phyloP scores from a whole-genome alignment of 1,140 invertebrate genomes.

The Plodia interpunctella region DNA sequence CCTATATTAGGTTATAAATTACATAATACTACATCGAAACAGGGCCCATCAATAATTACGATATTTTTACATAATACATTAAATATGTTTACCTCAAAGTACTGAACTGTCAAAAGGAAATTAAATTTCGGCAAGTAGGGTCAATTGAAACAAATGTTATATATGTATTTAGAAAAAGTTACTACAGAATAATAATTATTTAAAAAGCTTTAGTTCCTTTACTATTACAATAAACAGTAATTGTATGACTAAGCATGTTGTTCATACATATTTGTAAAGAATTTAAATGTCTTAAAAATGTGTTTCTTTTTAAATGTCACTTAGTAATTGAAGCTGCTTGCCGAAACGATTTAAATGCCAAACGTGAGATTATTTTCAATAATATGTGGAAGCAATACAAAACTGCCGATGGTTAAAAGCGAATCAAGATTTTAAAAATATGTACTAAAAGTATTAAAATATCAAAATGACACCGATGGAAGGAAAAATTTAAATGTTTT shows the following conservation, averaged over 20 bases:
- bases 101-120: neutral
- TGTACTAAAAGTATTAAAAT: neutral
- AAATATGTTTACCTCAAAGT: neutral
- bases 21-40: too few species aligned
- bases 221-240: too few species aligned
- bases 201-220: too few species aligned
- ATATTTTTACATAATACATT: too few species aligned
- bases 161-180: neutral
- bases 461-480: neutral
- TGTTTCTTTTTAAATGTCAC: too few species aligned
- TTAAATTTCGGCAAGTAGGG: neutral
- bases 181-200: too few species aligned
- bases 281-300: too few species aligned
- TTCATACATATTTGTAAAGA: too few species aligned
- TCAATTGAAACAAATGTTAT: neutral
- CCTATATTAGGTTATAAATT: neutral
- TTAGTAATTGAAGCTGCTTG: neutral
- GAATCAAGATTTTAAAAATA: neutral
- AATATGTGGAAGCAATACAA: constrained; percentile 68
- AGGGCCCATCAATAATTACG: too few species aligned
- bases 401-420: constrained; percentile 14
- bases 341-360: constrained; percentile 34
- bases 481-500: neutral
- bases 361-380: constrained; percentile 59
- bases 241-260: too few species aligned